Evolutionary conservation across 2,888 invertebrate genomes (phyloP).

Genomic region (Norana najaformis): DNA sequence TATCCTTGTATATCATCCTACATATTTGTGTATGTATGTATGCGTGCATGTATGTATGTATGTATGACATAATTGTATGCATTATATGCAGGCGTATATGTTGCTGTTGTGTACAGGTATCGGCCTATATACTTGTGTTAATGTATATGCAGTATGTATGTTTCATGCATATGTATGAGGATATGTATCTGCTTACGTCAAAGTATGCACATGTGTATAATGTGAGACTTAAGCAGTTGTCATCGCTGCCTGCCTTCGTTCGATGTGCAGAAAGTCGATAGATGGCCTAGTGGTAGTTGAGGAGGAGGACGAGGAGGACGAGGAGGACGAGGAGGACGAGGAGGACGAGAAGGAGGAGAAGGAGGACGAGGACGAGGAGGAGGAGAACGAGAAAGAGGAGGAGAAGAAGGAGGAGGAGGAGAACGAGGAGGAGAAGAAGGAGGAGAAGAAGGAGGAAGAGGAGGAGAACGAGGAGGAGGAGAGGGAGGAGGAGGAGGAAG

Average conservation of each 20-base stretch:
- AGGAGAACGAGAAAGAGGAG: no score
- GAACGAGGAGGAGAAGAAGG: not conserved
- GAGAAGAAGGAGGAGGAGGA: no score
- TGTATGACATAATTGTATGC: no score
- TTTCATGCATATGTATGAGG: not conserved
- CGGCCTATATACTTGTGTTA: no score
- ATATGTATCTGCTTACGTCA: not conserved
- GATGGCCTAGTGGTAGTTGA: not conserved
- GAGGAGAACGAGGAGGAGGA: not conserved
- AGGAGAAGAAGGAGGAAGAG: not conserved
- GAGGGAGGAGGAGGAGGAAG: not conserved
- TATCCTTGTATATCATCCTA: no score
- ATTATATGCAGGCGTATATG: no score
- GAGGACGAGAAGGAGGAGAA: not conserved
- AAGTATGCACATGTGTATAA: not conserved
- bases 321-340: not conserved
- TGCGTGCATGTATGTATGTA: no score
- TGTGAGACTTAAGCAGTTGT: not conserved
- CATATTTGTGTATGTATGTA: no score
- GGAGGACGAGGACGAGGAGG: no score
- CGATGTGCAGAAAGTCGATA: not conserved
- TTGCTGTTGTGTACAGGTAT: no score
- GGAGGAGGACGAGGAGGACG: not conserved
- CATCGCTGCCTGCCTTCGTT: not conserved
- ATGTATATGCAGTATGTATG: not conserved